These are phyloP conservation scores for Takifugu rubripes DNA, from an alignment of 2,797 vertebrate species.

Conservation along the genomic window DNA sequence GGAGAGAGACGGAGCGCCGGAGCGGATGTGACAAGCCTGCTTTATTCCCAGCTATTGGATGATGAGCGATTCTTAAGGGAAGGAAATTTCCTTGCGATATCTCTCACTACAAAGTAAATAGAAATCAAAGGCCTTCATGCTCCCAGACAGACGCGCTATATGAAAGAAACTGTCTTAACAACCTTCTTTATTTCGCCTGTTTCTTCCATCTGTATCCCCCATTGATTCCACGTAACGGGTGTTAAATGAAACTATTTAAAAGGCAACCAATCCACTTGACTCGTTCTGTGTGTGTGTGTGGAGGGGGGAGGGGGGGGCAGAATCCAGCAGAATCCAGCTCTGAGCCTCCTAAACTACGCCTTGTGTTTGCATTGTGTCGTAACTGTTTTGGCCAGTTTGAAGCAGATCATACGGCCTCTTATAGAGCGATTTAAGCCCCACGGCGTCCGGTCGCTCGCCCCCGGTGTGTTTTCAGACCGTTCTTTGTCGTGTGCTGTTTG, in stretches of 20 bases:
- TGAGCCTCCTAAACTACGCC: not conserved
- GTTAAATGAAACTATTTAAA: conserved; percentile 67
- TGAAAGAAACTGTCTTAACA: conserved; percentile 71
- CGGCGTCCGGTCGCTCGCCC: no score
- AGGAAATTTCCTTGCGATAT: conserved; percentile 72
- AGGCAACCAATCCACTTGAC: conserved; percentile 63
- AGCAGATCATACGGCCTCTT: no score
- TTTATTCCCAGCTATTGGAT: conserved; percentile 73
- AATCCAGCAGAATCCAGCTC: conserved; percentile 22
- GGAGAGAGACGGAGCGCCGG: conserved; percentile 29
- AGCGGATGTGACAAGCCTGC: conserved; percentile 46
- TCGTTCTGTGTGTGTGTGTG: conserved; percentile 26
- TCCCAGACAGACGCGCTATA: conserved; percentile 59
- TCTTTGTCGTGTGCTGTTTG: no score
- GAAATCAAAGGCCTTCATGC: conserved; percentile 74
- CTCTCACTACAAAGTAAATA: conserved; percentile 76
- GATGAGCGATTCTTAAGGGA: conserved; percentile 72
- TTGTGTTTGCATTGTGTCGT: no score
- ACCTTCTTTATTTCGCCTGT: conserved; percentile 55
- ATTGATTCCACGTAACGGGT: conserved; percentile 69
- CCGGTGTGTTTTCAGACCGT: no score
- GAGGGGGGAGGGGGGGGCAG: not conserved
- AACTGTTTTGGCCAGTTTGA: no score
- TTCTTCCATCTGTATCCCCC: conserved; percentile 41
- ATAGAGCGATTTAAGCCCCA: no score